Evolutionary conservation across 2,888 invertebrate genomes (phyloP).

Genomic region (Lasioglossum zephyrum): DNA sequence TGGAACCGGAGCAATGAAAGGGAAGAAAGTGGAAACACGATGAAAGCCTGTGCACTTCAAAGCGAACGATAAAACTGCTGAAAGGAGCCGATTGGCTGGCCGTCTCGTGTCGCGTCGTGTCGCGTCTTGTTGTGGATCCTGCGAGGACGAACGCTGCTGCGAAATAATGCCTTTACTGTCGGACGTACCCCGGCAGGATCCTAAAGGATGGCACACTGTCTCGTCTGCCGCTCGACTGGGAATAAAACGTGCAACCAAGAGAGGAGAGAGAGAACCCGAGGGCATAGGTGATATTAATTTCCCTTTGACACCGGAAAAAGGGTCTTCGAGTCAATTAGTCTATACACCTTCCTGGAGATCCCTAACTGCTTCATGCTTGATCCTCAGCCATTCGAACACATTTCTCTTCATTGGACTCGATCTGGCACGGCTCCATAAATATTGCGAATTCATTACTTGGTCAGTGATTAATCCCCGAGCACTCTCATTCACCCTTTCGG

Average conservation of each 20-base stretch:
- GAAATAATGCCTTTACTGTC: constrained; percentile 63
- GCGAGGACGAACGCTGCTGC: constrained; percentile 57
- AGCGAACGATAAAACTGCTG: constrained; percentile 50
- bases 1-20: constrained; percentile 28
- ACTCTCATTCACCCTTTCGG: too few species aligned
- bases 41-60: constrained; percentile 34
- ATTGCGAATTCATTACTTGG: too few species aligned
- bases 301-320: not conserved
- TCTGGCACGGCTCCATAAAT: too few species aligned
- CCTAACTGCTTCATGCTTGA: not conserved
- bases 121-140: constrained; percentile 33
- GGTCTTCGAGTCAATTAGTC: not conserved
- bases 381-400: not conserved
- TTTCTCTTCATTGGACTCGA: too few species aligned
- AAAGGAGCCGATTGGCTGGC: constrained; percentile 51
- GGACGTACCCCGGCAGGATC: constrained; percentile 41
- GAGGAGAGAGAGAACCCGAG: not conserved
- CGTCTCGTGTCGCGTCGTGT: constrained; percentile 14
- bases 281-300: constrained; percentile 26
- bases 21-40: constrained; percentile 25
- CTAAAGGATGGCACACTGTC: constrained; percentile 45
- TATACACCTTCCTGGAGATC: not conserved
- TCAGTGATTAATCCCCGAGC: too few species aligned
- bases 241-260: not conserved
- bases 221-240: constrained; percentile 8